Evolutionary conservation across 1,140 invertebrate genomes (phyloP).

Genomic region (Eurosta solidaginis): DNA sequence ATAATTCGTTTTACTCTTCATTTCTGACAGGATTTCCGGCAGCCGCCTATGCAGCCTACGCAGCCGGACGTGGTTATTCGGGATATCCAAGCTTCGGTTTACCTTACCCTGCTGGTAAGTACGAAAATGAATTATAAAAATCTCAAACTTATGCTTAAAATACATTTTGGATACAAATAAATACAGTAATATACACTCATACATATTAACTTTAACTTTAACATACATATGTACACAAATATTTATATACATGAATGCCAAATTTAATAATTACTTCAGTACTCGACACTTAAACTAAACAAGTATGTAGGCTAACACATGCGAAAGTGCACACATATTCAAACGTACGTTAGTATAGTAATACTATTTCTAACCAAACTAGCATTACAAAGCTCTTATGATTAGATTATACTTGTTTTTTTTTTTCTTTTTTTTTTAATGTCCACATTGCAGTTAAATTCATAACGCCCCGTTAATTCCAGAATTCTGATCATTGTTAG

Average conservation of each 20-base stretch:
- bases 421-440: too few relatives aligned
- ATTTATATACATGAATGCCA: neutral
- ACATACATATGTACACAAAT: neutral
- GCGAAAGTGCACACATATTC: too few relatives aligned
- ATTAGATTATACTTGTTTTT: too few relatives aligned
- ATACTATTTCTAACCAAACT: too few relatives aligned
- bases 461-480: too few relatives aligned
- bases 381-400: too few relatives aligned
- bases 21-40: constrained; percentile 81
- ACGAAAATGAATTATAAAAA: constrained; percentile 6
- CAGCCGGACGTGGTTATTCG: constrained; percentile 90
- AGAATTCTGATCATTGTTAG: too few relatives aligned
- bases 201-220: neutral
- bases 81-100: constrained; percentile 96
- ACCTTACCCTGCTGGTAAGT: constrained; percentile 94
- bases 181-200: neutral
- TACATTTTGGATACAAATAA: neutral
- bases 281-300: neutral
- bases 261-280: neutral
- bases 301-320: too few relatives aligned
- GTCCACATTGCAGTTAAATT: too few relatives aligned
- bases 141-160: neutral
- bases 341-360: too few relatives aligned
- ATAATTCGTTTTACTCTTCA: neutral
- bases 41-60: constrained; percentile 89